Percentiles rank a stretch among this genome's conserved stretches.
Evolutionary conservation across 64 coral and sea anemone species (phyloP).

Genomic region (Anthopleura sola): DNA sequence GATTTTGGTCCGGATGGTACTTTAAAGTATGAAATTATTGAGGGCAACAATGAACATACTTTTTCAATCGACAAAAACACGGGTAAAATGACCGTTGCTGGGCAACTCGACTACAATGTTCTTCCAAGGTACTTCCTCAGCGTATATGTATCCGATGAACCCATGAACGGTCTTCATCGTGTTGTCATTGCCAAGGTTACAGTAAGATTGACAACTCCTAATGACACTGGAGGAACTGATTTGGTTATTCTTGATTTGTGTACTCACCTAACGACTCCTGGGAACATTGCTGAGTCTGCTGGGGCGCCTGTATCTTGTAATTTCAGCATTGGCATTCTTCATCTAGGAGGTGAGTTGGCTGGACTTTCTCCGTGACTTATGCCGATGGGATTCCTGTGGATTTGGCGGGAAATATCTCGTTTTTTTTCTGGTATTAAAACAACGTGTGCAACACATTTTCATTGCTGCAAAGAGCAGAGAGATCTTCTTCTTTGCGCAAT

Average conservation of each 20-base stretch:
- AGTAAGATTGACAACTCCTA: conserved; percentile 45
- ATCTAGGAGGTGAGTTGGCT: neutral
- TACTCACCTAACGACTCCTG: conserved; percentile 19
- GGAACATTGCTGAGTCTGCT: conserved; percentile 38
- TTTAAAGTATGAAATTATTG: conserved; percentile 32
- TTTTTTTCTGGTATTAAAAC: too few relatives aligned
- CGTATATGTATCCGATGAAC: conserved; percentile 35
- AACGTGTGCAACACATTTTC: too few relatives aligned
- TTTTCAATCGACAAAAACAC: conserved; percentile 59
- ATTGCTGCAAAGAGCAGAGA: too few relatives aligned
- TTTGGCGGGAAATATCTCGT: too few relatives aligned
- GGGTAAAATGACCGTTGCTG: conserved; percentile 40
- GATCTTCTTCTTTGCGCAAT: too few relatives aligned
- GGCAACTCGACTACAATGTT: conserved; percentile 41
- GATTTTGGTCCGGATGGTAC: conserved; percentile 71
- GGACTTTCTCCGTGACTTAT: neutral
- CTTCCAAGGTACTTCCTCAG: conserved; percentile 41
- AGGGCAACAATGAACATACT: conserved; percentile 39
- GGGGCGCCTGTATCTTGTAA: conserved; percentile 17
- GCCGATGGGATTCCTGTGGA: too few relatives aligned
- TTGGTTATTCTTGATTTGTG: conserved; percentile 1
- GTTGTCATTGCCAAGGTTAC: conserved; percentile 39
- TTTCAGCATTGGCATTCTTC: conserved; percentile 13
- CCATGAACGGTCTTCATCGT: conserved; percentile 18
- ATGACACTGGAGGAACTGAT: conserved; percentile 59